A percentile compares a stretch with the other conserved stretches of the same genome.
Conservation (phyloP, 1,140 invertebrate genomes). For the Diabrotica undecimpunctata region DNA sequence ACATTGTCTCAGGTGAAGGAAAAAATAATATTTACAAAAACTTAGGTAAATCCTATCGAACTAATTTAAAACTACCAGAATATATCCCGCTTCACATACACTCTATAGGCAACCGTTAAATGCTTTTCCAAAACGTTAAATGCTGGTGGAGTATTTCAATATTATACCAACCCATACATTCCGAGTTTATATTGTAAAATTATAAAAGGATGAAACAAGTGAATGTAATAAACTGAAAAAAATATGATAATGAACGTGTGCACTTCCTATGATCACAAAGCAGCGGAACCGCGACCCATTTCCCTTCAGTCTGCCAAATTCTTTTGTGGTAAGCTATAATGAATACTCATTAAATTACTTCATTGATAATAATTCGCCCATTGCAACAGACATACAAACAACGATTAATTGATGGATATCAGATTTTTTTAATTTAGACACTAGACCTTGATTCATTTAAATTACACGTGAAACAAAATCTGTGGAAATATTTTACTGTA, state of each 20-base stretch:
- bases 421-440: not conserved
- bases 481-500: no score
- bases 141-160: no score
- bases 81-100: no score
- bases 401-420: not conserved
- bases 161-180: no score
- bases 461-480: no score
- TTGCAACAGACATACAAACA: not conserved
- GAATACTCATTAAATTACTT: not conserved
- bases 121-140: no score
- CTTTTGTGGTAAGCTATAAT: not conserved
- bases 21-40: no score
- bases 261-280: constrained; percentile 2
- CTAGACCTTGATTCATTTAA: no score
- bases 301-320: constrained; percentile 4
- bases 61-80: no score
- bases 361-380: constrained; percentile 2
- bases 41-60: no score
- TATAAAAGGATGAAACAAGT: not conserved
- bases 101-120: no score
- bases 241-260: not conserved
- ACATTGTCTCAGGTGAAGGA: no score
- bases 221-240: not conserved
- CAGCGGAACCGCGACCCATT: constrained; percentile 6
- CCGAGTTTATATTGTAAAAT: not conserved